Evolutionary conservation across 2,113 vertebrate genomes (phyloP).

Genomic region (Megaceryle torquata): DNA sequence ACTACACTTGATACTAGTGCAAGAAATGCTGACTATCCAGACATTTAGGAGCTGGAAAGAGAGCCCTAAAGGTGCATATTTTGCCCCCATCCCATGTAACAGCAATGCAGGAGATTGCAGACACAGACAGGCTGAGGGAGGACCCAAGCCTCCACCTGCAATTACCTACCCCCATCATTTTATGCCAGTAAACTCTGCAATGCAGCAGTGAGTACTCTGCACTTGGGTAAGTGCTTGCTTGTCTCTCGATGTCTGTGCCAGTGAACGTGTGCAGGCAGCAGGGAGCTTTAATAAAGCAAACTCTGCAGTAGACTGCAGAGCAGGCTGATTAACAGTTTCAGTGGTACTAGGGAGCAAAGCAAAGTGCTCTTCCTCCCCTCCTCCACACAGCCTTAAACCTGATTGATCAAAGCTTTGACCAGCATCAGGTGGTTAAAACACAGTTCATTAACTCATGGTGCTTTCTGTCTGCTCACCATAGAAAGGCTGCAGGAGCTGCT

Average conservation of each 20-base stretch:
- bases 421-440: conserved; percentile 61
- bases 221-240: conserved; percentile 46
- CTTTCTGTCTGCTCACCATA: background rate
- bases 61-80: background rate
- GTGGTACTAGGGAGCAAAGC: background rate
- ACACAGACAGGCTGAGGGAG: background rate
- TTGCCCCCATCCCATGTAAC: background rate
- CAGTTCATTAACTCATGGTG: background rate
- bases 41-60: background rate
- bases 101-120: background rate
- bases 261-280: conserved; percentile 61
- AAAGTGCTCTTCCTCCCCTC: background rate
- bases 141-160: conserved; percentile 18
- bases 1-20: background rate
- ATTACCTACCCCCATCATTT: conserved; percentile 32
- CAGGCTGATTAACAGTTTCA: conserved; percentile 38
- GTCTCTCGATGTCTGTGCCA: conserved; percentile 47
- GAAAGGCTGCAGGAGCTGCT: conserved; percentile 25
- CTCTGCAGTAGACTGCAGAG: conserved; percentile 63
- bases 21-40: background rate
- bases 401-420: conserved; percentile 2
- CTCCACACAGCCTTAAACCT: background rate
- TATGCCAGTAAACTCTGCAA: conserved; percentile 63
- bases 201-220: conserved; percentile 59
- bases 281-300: conserved; percentile 68